phyloP scores from a whole-genome alignment of 37 sponge, comb jelly and placozoan species.

The Agelas oroides region DNA sequence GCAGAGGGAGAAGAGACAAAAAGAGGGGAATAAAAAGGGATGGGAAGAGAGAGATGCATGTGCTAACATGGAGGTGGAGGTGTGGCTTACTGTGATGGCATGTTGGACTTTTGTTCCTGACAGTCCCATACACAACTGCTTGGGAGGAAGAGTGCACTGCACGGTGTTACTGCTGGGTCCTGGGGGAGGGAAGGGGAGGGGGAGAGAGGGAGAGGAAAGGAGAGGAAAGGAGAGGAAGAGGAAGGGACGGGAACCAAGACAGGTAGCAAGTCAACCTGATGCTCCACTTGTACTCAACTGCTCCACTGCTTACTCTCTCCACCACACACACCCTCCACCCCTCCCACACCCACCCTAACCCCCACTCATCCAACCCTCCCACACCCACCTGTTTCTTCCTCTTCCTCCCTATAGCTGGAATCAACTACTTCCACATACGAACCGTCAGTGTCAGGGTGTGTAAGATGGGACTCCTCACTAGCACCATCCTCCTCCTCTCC shows the following conservation, averaged over 20 bases:
- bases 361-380: neutral
- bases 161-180: constrained; percentile 39
- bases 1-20: neutral
- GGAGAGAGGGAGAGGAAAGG: too few relatives aligned
- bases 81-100: constrained; percentile 27
- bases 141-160: constrained; percentile 69
- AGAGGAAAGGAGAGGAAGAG: too few relatives aligned
- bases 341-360: too few relatives aligned
- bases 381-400: too few relatives aligned
- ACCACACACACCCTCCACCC: neutral
- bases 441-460: too few relatives aligned
- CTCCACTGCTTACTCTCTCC: too few relatives aligned
- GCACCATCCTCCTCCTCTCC: neutral
- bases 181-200: neutral
- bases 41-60: neutral
- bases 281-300: too few relatives aligned
- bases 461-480: too few relatives aligned
- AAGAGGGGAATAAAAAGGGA: neutral
- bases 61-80: constrained; percentile 34
- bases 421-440: neutral
- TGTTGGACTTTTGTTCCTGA: constrained; percentile 57
- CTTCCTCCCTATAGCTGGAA: neutral
- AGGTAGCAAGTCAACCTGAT: too few relatives aligned
- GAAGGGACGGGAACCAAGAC: too few relatives aligned
- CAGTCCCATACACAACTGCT: constrained; percentile 26